A percentile compares a stretch with the other conserved stretches of the same genome.
Evolutionary conservation across 2,113 vertebrate genomes (phyloP).

Genomic region (Eulemur rufifrons): DNA sequence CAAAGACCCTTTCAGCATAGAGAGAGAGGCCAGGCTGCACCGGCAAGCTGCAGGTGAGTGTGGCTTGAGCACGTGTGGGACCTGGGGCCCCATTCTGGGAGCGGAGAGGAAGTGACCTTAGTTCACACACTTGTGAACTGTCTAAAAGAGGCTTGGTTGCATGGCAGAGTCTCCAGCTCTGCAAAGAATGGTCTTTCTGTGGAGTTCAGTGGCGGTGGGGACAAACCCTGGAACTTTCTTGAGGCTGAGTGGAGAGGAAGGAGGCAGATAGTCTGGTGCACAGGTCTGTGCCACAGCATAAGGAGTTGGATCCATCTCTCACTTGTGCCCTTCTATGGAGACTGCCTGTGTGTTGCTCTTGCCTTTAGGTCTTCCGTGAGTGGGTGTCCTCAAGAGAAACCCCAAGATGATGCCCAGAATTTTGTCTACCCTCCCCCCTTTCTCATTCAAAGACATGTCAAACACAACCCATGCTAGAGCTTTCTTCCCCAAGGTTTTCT

Average conservation of each 20-base stretch:
- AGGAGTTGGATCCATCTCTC: background rate
- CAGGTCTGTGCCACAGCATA: background rate
- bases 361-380: background rate
- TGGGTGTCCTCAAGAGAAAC: background rate
- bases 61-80: accelerated
- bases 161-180: background rate
- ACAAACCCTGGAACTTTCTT: background rate
- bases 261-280: background rate
- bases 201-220: background rate
- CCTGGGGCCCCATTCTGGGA: background rate
- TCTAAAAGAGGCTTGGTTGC: background rate
- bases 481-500: background rate
- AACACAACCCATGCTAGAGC: background rate
- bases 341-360: background rate
- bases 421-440: background rate
- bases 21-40: conserved; percentile 96
- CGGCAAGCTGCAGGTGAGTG: conserved; percentile 95
- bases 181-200: background rate
- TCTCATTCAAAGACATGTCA: background rate
- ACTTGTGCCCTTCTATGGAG: background rate
- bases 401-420: background rate
- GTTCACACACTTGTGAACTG: background rate
- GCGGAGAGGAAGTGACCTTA: background rate
- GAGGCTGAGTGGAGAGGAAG: background rate
- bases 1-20: conserved; percentile 96